Percentiles rank a stretch among this genome's conserved stretches.
These are phyloP conservation scores for Syritta pipiens DNA, from an alignment of 2,888 invertebrate species.

Conservation along the genomic window DNA sequence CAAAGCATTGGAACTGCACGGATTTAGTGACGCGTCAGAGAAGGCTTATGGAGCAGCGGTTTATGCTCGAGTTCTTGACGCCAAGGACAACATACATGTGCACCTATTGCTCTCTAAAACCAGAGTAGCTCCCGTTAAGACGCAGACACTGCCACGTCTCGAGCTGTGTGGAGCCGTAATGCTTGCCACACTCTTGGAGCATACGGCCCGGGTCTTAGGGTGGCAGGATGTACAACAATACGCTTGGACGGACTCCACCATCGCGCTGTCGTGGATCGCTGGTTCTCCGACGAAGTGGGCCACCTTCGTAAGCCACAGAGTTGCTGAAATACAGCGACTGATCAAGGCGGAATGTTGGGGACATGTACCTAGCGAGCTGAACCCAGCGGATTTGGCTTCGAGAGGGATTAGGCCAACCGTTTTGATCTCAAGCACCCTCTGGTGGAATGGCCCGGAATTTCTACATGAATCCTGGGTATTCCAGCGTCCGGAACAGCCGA, in stretches of 20 bases:
- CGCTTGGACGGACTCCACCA: background rate
- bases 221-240: background rate
- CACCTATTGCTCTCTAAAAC: constrained; percentile 27
- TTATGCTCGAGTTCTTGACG: constrained; percentile 7
- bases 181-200: background rate
- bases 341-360: background rate
- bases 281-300: background rate
- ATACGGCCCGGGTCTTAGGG: background rate
- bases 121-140: constrained; percentile 42
- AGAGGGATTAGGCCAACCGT: too few species aligned
- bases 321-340: constrained; percentile 1
- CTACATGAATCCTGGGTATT: too few species aligned
- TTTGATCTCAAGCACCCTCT: too few species aligned
- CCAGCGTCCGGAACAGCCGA: too few species aligned
- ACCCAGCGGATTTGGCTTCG: too few species aligned
- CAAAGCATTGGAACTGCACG: constrained; percentile 4
- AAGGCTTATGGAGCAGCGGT: constrained; percentile 21
- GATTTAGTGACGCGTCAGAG: constrained; percentile 32
- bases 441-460: too few species aligned
- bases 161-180: constrained; percentile 29
- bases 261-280: background rate
- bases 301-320: background rate
- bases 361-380: too few species aligned
- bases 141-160: constrained; percentile 39
- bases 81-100: background rate